A percentile compares a stretch with the other conserved stretches of the same genome.
phyloP scores from a whole-genome alignment of 2,113 vertebrate species.

The Pipa parva region DNA sequence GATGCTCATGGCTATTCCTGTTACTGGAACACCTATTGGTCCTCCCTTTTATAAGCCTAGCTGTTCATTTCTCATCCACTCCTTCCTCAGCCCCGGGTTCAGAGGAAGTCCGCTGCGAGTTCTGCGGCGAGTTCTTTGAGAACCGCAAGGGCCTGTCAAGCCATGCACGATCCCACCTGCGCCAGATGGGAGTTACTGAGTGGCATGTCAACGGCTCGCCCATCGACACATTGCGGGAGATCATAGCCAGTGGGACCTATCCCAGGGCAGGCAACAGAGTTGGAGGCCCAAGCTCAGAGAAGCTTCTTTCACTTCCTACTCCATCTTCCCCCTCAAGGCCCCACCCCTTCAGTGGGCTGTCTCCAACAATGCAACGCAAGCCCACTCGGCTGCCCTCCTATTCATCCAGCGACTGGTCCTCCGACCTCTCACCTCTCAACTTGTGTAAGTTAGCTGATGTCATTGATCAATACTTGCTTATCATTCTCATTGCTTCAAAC shows the following conservation, averaged over 20 bases:
- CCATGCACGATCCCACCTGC: slow-evolving; percentile 88
- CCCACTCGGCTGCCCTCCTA: slow-evolving; percentile 42
- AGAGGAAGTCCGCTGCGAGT: slow-evolving; percentile 90
- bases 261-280: slow-evolving; percentile 32
- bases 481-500: slow-evolving; percentile 27
- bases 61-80: slow-evolving; percentile 35
- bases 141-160: slow-evolving; percentile 92
- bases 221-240: slow-evolving; percentile 86
- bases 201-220: slow-evolving; percentile 93
- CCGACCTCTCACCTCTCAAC: slow-evolving; percentile 66
- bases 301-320: slow-evolving; percentile 29
- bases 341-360: slow-evolving; percentile 24
- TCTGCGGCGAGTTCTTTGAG: slow-evolving; percentile 92
- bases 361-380: slow-evolving; percentile 41
- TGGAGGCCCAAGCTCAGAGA: slow-evolving; percentile 43
- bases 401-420: slow-evolving; percentile 47
- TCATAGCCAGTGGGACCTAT: slow-evolving; percentile 48
- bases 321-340: slow-evolving; percentile 33
- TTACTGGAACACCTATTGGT: neutral
- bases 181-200: slow-evolving; percentile 93
- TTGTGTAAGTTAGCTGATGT: slow-evolving; percentile 52
- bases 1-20: neutral
- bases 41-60: slow-evolving; percentile 35
- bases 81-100: slow-evolving; percentile 58
- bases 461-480: slow-evolving; percentile 19